phyloP scores from a whole-genome alignment of 2,888 invertebrate species.

The Priapulus caudatus region DNA sequence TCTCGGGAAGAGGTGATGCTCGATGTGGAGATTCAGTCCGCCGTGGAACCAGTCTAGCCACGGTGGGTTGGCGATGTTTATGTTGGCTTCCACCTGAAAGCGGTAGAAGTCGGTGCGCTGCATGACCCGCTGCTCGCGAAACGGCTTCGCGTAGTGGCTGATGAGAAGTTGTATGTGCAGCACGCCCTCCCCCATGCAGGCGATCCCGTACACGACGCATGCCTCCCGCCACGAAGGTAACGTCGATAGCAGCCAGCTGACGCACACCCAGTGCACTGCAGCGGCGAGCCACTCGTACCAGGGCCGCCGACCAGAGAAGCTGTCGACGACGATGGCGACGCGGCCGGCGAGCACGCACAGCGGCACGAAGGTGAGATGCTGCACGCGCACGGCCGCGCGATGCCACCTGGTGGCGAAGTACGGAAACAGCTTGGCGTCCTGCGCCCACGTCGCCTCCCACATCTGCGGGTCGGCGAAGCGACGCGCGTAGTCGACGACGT shows the following conservation, averaged over 20 bases:
- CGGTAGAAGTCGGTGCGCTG: conserved; percentile 14
- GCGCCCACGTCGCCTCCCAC: conserved; percentile 19
- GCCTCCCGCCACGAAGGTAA: conserved; percentile 16
- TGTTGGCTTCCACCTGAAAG: conserved; percentile 16
- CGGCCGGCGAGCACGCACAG: conserved; percentile 15
- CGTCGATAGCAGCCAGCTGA: conserved; percentile 12
- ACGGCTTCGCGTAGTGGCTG: conserved; percentile 19
- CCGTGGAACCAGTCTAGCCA: conserved; percentile 20
- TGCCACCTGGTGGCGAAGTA: conserved; percentile 15
- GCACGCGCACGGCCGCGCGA: conserved; percentile 15
- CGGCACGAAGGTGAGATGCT: conserved; percentile 19
- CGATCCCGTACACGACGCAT: conserved; percentile 15
- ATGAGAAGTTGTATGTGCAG: conserved; percentile 19
- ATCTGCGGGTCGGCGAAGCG: conserved; percentile 19
- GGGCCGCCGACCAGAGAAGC: conserved; percentile 15
- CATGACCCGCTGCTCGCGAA: conserved; percentile 13
- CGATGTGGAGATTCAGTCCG: conserved; percentile 19
- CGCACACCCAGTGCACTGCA: conserved; percentile 17
- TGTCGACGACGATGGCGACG: conserved; percentile 15
- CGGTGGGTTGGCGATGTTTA: conserved; percentile 16
- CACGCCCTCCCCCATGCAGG: conserved; percentile 15
- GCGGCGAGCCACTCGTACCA: conserved; percentile 17
- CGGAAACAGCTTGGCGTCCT: conserved; percentile 18
- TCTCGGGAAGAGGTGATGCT: conserved; percentile 19
- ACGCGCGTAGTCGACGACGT: conserved; percentile 14